Percentiles rank a stretch among this genome's conserved stretches.
These are phyloP conservation scores for Helicolenus hilgendorfi DNA, from an alignment of 2,797 vertebrate species.

Conservation along the genomic window DNA sequence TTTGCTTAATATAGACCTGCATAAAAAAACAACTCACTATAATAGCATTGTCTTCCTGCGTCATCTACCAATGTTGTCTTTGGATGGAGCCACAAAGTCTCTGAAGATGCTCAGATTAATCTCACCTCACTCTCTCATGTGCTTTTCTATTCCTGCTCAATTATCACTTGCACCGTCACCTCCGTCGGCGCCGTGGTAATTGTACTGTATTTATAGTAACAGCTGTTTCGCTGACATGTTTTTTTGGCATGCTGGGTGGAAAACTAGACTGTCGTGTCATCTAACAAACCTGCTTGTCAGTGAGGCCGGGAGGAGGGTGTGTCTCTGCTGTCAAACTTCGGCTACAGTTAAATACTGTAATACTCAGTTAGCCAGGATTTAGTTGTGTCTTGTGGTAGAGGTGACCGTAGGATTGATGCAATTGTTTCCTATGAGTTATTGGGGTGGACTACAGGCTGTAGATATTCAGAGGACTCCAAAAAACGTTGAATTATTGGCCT, in stretches of 20 bases:
- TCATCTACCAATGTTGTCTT: not conserved
- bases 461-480: not conserved
- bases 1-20: not conserved
- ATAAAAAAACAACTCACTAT: not conserved
- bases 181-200: not conserved
- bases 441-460: not conserved
- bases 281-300: not conserved
- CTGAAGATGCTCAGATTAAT: not conserved
- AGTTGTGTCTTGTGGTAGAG: not conserved
- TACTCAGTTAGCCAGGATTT: not conserved
- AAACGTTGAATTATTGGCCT: not conserved
- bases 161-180: conserved; percentile 15
- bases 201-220: conserved; percentile 40
- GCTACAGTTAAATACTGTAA: not conserved
- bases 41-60: not conserved
- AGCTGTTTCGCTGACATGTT: not conserved
- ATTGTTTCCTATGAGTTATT: not conserved
- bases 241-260: not conserved
- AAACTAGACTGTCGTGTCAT: not conserved
- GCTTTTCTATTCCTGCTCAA: conserved; percentile 20
- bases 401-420: not conserved
- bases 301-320: not conserved
- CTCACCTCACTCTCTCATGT: conserved; percentile 23
- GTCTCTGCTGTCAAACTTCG: not conserved
- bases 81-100: not conserved